Percentiles rank a stretch among this genome's conserved stretches.
Conservation (phyloP, 2,113 vertebrate species). For the Mellivora capensis region DNA sequence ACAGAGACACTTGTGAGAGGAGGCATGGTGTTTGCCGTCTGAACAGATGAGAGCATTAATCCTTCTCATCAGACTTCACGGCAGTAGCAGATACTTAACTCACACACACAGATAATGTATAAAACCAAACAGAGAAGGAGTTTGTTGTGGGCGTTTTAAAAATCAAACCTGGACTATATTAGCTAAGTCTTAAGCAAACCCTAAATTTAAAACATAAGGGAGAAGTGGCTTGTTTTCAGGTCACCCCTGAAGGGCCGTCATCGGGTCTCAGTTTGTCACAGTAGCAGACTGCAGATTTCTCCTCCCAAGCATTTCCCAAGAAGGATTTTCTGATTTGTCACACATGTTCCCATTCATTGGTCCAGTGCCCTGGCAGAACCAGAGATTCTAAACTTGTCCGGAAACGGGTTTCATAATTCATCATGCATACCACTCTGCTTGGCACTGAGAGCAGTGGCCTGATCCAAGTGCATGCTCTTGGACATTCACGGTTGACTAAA, state of each 20-base stretch:
- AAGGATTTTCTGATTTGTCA: conserved; percentile 54
- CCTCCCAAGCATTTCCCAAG: not conserved
- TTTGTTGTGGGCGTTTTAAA: not conserved
- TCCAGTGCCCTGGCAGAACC: conserved; percentile 49
- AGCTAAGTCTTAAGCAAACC: not conserved
- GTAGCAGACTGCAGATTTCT: not conserved
- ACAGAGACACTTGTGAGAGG: not conserved
- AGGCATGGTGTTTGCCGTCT: not conserved
- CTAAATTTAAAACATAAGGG: conserved; percentile 23
- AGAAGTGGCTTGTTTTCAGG: conserved; percentile 41
- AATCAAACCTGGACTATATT: not conserved
- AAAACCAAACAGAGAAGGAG: conserved; percentile 40
- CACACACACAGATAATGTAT: not conserved
- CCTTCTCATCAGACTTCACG: not conserved
- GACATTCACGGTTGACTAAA: conserved; percentile 46
- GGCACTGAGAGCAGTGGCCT: not conserved
- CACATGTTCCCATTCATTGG: conserved; percentile 45
- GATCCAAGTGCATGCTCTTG: conserved; percentile 30
- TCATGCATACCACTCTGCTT: not conserved
- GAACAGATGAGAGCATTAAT: conserved; percentile 46
- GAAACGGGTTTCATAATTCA: conserved; percentile 64
- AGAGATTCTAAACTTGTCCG: conserved; percentile 47
- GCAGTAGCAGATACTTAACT: not conserved
- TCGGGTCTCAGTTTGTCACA: conserved; percentile 25
- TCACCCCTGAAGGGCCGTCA: not conserved